Evolutionary conservation across 1,140 invertebrate species (phyloP).

Genomic region (Pseudoatta argentina): DNA sequence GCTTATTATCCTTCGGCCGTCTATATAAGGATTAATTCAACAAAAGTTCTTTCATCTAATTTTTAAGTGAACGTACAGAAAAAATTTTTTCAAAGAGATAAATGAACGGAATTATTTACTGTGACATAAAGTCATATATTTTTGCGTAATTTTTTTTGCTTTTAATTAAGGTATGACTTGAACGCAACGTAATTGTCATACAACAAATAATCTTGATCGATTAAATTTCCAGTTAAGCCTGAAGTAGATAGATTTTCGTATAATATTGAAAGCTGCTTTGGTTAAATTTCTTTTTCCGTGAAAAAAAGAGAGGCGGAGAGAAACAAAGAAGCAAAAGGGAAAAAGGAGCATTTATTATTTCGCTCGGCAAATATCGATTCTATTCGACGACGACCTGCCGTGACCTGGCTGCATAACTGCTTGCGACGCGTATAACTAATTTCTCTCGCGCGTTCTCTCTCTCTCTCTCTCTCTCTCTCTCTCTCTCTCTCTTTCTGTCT

Average conservation of each 20-base stretch:
- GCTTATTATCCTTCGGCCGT: background rate
- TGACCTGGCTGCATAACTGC: slow-evolving; percentile 78
- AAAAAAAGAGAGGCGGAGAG: slow-evolving; percentile 4
- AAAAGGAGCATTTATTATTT: slow-evolving; percentile 77
- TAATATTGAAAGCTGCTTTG: background rate
- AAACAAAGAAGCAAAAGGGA: slow-evolving; percentile 2
- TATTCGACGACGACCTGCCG: slow-evolving; percentile 74
- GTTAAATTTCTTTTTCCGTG: slow-evolving; percentile 4
- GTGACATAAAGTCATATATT: background rate
- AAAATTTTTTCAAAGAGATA: background rate
- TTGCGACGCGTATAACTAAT: slow-evolving; percentile 59
- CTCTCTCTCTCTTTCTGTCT: too few species aligned
- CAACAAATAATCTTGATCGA: background rate
- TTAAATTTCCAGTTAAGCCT: background rate
- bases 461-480: background rate
- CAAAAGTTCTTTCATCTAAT: background rate
- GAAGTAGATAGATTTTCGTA: background rate
- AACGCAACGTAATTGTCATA: background rate
- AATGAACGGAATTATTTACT: background rate
- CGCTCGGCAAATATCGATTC: slow-evolving; percentile 77
- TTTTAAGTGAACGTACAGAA: background rate
- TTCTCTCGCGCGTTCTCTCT: slow-evolving; percentile 3
- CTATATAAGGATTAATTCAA: slow-evolving; percentile 19
- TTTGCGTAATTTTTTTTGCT: background rate
- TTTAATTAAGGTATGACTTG: background rate